These are phyloP conservation scores for Strix aluco DNA, from an alignment of 2,113 vertebrate species.

Conservation along the genomic window DNA sequence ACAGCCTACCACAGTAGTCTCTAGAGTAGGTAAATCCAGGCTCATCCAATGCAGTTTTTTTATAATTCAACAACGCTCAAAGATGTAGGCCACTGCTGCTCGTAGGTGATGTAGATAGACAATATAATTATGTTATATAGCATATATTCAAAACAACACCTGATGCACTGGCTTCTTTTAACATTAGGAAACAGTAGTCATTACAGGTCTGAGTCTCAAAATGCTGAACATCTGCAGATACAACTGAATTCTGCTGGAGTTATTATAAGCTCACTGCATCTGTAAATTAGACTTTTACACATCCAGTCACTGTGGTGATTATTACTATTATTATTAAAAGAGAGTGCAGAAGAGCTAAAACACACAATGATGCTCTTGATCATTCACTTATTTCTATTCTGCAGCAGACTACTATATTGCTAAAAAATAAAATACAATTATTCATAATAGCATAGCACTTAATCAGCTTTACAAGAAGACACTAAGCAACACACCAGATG, in stretches of 20 bases:
- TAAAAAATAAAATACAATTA: conserved; percentile 8
- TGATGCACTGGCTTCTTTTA: not conserved
- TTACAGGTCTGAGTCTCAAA: not conserved
- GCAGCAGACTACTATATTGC: not conserved
- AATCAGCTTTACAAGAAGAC: conserved; percentile 35
- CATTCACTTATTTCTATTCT: not conserved
- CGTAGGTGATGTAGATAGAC: not conserved
- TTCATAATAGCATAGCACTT: not conserved
- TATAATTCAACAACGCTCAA: not conserved
- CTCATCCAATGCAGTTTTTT: not conserved
- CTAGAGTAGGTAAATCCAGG: not conserved
- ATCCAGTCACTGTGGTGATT: not conserved
- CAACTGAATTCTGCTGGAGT: not conserved
- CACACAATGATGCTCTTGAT: not conserved
- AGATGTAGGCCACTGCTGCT: not conserved
- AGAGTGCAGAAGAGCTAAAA: not conserved
- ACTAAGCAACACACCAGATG: conserved; percentile 17
- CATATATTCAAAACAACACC: not conserved
- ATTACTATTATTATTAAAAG: not conserved
- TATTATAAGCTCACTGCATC: not conserved
- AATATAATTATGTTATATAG: not conserved
- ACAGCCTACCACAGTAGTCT: accelerated
- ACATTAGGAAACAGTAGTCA: not conserved
- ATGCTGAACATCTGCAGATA: not conserved
- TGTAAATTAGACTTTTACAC: not conserved